Conservation (phyloP, 2,113 vertebrate genomes). For the Neolamprologus hecqui region DNA sequence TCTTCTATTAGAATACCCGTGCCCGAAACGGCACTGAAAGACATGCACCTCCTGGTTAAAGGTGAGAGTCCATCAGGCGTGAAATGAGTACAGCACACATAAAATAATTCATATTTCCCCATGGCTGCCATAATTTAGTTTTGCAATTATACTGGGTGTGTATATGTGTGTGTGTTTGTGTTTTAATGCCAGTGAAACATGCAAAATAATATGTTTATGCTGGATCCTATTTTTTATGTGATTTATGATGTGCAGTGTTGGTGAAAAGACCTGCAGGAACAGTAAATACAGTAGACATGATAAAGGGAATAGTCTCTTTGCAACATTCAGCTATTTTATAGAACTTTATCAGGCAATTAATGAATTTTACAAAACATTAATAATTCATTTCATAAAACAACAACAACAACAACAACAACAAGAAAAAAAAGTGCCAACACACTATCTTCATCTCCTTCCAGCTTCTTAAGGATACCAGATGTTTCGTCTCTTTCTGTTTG, state of each 20-base stretch:
- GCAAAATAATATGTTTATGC: slow-evolving; percentile 14
- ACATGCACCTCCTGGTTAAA: slow-evolving; percentile 61
- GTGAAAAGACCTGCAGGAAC: background rate
- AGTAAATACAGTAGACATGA: background rate
- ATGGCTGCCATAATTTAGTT: slow-evolving; percentile 56
- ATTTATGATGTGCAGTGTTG: background rate
- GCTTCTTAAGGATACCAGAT: background rate
- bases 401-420: background rate
- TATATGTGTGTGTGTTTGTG: background rate
- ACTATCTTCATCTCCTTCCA: background rate
- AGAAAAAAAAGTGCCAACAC: background rate
- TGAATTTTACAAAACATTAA: background rate
- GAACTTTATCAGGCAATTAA: background rate
- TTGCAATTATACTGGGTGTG: slow-evolving; percentile 46
- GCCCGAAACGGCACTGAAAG: slow-evolving; percentile 34
- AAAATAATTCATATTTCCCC: slow-evolving; percentile 68
- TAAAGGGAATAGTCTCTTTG: background rate
- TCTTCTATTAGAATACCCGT: slow-evolving; percentile 62
- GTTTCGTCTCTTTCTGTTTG: background rate
- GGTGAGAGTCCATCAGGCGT: slow-evolving; percentile 68
- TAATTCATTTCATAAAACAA: background rate
- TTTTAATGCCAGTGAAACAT: slow-evolving; percentile 26
- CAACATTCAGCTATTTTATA: background rate
- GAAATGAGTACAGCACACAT: slow-evolving; percentile 73
- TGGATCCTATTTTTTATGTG: background rate